These are phyloP conservation scores for Sebastes cheni DNA, from an alignment of 2,797 vertebrate species.

Conservation along the genomic window DNA sequence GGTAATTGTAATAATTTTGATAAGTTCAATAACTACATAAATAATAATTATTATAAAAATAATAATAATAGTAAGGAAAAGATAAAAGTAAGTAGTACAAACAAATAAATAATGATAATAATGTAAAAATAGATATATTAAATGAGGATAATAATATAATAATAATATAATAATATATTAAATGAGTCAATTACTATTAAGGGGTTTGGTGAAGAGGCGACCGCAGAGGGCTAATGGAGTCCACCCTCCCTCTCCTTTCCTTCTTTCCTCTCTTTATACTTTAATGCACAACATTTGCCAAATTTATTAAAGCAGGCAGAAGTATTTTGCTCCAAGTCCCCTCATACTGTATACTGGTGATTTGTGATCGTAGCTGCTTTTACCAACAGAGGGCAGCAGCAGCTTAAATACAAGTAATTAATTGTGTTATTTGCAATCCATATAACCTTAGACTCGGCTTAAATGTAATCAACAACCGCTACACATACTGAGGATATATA, in stretches of 20 bases:
- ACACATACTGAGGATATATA: neutral
- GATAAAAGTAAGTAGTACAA: rapidly evolving
- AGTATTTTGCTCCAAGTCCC: neutral
- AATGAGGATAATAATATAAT: too few species aligned
- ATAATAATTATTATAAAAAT: too few species aligned
- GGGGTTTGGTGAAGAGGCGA: too few species aligned
- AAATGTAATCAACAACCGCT: neutral
- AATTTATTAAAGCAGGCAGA: neutral
- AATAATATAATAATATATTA: too few species aligned
- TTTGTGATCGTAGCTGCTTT: neutral
- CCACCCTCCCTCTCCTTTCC: too few species aligned
- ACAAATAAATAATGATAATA: too few species aligned
- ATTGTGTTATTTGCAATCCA: neutral
- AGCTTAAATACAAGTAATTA: constrained; percentile 5
- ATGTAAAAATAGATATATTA: too few species aligned
- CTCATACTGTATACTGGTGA: neutral
- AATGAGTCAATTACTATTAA: too few species aligned
- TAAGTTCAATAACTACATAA: too few species aligned
- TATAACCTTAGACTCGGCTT: neutral
- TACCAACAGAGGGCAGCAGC: constrained; percentile 69
- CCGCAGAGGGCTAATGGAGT: too few species aligned
- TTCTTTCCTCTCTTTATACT: neutral
- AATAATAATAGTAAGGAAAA: too few species aligned
- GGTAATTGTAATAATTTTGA: too few species aligned
- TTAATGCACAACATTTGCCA: neutral